Conservation (phyloP, 2,888 invertebrate genomes). For the Thera obeliscata region DNA sequence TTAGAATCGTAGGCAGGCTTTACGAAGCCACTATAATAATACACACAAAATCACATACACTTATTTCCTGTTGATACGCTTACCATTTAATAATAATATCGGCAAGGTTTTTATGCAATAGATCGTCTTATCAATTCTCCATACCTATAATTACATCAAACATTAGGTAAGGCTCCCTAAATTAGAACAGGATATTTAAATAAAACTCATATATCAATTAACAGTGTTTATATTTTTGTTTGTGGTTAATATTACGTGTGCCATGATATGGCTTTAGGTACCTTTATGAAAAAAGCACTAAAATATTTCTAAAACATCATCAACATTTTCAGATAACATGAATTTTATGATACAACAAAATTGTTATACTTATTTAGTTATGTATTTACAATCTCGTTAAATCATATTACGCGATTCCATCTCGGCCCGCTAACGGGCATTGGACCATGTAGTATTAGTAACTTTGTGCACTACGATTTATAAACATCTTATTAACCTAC, state of each 20-base stretch:
- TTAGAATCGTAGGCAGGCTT: background rate
- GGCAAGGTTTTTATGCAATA: background rate
- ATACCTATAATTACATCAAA: no score
- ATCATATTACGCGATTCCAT: slow-evolving; percentile 39
- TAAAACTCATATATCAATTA: slow-evolving; percentile 69
- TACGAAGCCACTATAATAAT: background rate
- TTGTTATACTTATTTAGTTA: slow-evolving; percentile 55
- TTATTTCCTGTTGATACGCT: no score
- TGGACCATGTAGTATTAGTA: slow-evolving; percentile 45
- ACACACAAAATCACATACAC: no score
- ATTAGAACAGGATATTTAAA: slow-evolving; percentile 31
- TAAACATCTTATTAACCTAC: slow-evolving; percentile 51
- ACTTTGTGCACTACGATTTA: slow-evolving; percentile 76
- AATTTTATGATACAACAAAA: slow-evolving; percentile 67
- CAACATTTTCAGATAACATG: slow-evolving; percentile 71
- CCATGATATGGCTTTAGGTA: slow-evolving; percentile 73
- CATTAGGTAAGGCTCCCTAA: no score
- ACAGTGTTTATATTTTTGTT: slow-evolving; percentile 84
- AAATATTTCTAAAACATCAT: slow-evolving; percentile 75
- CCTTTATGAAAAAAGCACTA: slow-evolving; percentile 75
- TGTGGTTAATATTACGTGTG: slow-evolving; percentile 81
- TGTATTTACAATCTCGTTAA: slow-evolving; percentile 48
- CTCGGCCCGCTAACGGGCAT: slow-evolving; percentile 27
- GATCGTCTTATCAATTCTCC: no score
- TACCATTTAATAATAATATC: background rate